Evolutionary conservation across 1,140 invertebrate genomes (phyloP), one percentile per base, ranked within the genome.

Genomic region (Halyomorpha halys): DNA sequence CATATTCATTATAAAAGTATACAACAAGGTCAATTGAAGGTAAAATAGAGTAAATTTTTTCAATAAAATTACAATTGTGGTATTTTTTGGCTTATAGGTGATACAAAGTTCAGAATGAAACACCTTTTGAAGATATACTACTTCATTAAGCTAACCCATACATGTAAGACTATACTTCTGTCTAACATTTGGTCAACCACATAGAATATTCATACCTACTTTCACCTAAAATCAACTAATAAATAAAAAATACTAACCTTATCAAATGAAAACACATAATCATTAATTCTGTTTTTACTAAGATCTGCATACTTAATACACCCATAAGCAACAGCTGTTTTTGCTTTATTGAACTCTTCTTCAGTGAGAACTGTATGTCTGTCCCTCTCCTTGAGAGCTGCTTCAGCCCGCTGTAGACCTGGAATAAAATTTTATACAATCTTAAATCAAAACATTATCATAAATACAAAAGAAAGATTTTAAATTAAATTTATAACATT

Each of bases 281-380:
- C 96, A 74, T 92, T 88, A 62, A 83, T 86, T 63, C 94, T 81
- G 74, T 97, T 96, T 70, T 98, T 93, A 14, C 86, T 89, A 21
- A 99, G 78, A 81, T 99, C 97, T 5, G 96, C 90, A 76, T 99
- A 99, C 75, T 98, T 99, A 54, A 99, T 98, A 71, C 97, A 99
- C 3, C 97, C 94, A 76, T 97, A 98, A 0, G 97, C 96, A 0
- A 99, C 84, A 1, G 94, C 84, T 78, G 94, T 85, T 74, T 93
- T 86, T 1, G 94, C 95, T 51, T 77, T 74, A 68, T 83, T 82
- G 13, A 99, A 73, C 76, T 99, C 94, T 69, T 93, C 85, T 11
- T 79, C 70, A 0, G 84, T 89, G 34, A 99, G 78, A 51, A 88
- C 86, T 74, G 92, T 86, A 69, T 99, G 86, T 61, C 96, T 78